Conservation (phyloP, 2,797 vertebrate species). For the Alexandromys oeconomus region DNA sequence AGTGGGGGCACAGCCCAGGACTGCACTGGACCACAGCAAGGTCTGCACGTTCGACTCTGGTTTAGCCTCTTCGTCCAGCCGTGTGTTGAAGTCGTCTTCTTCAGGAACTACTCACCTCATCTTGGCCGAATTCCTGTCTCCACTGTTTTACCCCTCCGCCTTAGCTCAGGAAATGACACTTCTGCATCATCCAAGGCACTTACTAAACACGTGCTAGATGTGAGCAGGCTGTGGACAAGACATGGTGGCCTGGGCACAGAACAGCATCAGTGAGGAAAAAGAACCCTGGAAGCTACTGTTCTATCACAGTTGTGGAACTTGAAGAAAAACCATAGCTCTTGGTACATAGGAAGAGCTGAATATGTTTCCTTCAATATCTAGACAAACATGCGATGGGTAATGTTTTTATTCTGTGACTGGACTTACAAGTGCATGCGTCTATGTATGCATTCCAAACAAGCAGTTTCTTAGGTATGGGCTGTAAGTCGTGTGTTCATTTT, state of each 20-base stretch:
- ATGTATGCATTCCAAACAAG: neutral
- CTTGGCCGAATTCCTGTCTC: neutral
- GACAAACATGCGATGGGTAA: neutral
- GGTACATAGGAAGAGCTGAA: neutral
- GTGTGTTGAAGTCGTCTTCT: neutral
- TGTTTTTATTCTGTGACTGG: slow-evolving; percentile 38
- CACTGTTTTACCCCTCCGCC: neutral
- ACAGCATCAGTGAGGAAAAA: slow-evolving; percentile 47
- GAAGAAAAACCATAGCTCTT: neutral
- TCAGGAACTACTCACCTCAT: neutral
- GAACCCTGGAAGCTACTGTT: neutral
- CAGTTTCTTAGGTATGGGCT: neutral
- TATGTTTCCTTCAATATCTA: neutral
- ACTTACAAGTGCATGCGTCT: neutral
- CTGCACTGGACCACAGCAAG: slow-evolving; percentile 86
- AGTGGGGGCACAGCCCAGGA: slow-evolving; percentile 84
- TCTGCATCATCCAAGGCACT: slow-evolving; percentile 55
- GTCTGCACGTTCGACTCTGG: neutral
- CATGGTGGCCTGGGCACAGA: neutral
- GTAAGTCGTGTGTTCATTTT: neutral
- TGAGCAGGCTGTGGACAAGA: neutral
- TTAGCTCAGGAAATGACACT: neutral
- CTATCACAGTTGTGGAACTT: neutral
- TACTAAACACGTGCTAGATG: slow-evolving; percentile 1
- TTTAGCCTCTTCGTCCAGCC: neutral